A percentile compares a stretch with the other conserved stretches of the same genome.
Conservation (phyloP, 2,888 invertebrate genomes). For the Xestobium rufovillosum region DNA sequence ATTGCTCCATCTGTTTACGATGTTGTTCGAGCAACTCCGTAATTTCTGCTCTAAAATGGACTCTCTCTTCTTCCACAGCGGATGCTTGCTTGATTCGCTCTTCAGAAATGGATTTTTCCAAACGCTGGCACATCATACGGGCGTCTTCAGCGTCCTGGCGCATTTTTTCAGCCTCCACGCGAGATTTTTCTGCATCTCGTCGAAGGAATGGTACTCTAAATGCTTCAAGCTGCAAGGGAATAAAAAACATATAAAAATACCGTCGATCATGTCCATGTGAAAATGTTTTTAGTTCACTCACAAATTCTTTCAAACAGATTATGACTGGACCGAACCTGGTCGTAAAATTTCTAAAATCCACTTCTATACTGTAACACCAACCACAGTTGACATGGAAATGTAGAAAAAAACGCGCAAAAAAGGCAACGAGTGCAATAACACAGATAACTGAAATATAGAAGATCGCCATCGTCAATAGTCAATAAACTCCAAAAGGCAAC, state of each 20-base stretch:
- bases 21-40: slow-evolving; percentile 34
- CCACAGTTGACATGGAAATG: too few relatives aligned
- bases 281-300: too few relatives aligned
- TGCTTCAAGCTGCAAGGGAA: slow-evolving; percentile 50
- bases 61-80: slow-evolving; percentile 38
- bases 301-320: too few relatives aligned
- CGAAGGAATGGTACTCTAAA: slow-evolving; percentile 50
- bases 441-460: too few relatives aligned
- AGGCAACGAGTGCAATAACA: too few relatives aligned
- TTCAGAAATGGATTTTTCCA: slow-evolving; percentile 43
- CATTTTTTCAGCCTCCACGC: slow-evolving; percentile 44
- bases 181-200: slow-evolving; percentile 45
- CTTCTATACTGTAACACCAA: too few relatives aligned
- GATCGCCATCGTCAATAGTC: too few relatives aligned
- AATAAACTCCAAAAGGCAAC: too few relatives aligned
- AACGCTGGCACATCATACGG: slow-evolving; percentile 37
- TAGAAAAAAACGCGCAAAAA: too few relatives aligned
- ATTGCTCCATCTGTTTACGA: slow-evolving; percentile 31
- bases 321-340: too few relatives aligned
- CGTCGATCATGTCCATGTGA: too few relatives aligned
- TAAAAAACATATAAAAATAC: slow-evolving; percentile 16
- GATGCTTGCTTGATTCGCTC: slow-evolving; percentile 39
- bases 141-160: slow-evolving; percentile 43
- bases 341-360: too few relatives aligned
- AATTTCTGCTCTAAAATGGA: slow-evolving; percentile 32